Evolutionary conservation across 1,140 invertebrate genomes (phyloP).

Genomic region (Eueides isabella): DNA sequence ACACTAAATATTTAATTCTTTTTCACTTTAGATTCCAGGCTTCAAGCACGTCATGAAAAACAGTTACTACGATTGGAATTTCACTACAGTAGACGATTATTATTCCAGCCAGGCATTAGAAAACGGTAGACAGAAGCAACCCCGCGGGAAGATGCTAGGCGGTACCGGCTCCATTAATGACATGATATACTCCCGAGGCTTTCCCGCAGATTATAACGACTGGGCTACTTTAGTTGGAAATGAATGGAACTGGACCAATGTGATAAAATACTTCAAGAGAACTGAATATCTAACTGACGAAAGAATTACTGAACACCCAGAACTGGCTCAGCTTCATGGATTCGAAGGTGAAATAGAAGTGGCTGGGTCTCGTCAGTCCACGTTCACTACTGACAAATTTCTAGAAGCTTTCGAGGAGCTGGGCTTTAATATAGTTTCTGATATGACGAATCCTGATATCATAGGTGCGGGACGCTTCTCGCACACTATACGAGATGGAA

Average conservation of each 20-base stretch:
- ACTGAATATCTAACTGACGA: conserved; percentile 66
- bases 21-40: conserved; percentile 57
- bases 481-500: conserved; percentile 62
- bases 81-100: conserved; percentile 56
- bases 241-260: conserved; percentile 91
- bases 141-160: conserved; percentile 84
- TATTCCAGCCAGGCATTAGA: conserved; percentile 57
- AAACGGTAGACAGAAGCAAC: conserved; percentile 60
- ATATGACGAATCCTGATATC: conserved; percentile 62
- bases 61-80: conserved; percentile 67
- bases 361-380: conserved; percentile 45
- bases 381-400: conserved; percentile 48
- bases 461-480: conserved; percentile 69
- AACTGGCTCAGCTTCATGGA: conserved; percentile 56
- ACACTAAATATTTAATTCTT: too few species aligned
- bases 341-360: conserved; percentile 66
- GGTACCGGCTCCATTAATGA: conserved; percentile 90
- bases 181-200: conserved; percentile 91
- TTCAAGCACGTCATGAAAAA: conserved; percentile 52
- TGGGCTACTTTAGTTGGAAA: conserved; percentile 85
- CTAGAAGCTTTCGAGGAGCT: conserved; percentile 62
- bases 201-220: conserved; percentile 88
- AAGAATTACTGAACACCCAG: conserved; percentile 53
- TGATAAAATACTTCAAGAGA: conserved; percentile 74
- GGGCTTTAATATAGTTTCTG: conserved; percentile 57